These are phyloP conservation scores for Drosophila niveifrons DNA, from an alignment of 2,888 invertebrate species.

Conservation along the genomic window DNA sequence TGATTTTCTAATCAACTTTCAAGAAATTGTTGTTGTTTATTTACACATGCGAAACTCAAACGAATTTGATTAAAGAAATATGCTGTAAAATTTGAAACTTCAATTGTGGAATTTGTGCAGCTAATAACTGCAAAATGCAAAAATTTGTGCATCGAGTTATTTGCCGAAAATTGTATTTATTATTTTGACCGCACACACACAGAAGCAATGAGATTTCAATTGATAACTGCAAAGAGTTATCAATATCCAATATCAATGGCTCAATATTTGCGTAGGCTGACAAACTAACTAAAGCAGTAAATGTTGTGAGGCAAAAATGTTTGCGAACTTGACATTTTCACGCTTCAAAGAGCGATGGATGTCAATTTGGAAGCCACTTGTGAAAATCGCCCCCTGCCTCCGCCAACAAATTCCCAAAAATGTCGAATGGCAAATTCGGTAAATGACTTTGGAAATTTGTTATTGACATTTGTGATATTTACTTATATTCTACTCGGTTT, in stretches of 20 bases:
- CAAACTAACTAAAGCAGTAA: constrained; percentile 26
- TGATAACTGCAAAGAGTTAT: constrained; percentile 45
- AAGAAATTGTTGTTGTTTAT: not conserved
- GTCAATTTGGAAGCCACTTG: constrained; percentile 19
- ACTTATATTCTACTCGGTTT: constrained; percentile 23
- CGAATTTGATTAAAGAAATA: not conserved
- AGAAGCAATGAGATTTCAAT: constrained; percentile 39
- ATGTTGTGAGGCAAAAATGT: constrained; percentile 45
- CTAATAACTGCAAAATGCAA: not conserved
- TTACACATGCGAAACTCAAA: not conserved
- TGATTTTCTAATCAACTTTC: not conserved
- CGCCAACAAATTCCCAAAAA: not conserved
- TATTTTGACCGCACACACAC: not conserved
- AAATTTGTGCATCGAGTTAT: not conserved
- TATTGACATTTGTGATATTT: constrained; percentile 18
- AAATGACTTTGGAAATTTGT: constrained; percentile 9
- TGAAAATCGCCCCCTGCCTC: not conserved
- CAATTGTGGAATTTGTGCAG: not conserved
- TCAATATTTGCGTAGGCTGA: constrained; percentile 27
- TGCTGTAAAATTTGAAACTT: not conserved
- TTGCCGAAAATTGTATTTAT: not conserved
- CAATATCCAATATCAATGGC: not conserved
- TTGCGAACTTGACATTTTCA: constrained; percentile 70
- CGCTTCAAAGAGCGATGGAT: constrained; percentile 53
- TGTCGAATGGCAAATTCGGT: not conserved